Percentiles rank a stretch among this genome's conserved stretches.
These are phyloP conservation scores for Sebastes itinus DNA, from an alignment of 2,797 vertebrate genomes.

Conservation along the genomic window DNA sequence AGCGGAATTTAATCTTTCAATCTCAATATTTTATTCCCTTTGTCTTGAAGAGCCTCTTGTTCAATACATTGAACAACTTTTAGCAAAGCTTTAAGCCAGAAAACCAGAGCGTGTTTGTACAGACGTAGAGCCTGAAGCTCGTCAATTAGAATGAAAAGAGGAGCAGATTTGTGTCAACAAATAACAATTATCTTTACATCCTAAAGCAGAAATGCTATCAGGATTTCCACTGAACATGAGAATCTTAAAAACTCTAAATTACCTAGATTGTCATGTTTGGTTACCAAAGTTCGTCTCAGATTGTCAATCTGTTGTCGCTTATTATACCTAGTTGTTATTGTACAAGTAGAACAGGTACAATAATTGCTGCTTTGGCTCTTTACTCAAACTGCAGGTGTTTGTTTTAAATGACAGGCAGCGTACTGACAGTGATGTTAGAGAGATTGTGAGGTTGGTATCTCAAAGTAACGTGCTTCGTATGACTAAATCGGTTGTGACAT, in stretches of 20 bases:
- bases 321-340: not conserved
- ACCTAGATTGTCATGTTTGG: not conserved
- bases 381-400: not conserved
- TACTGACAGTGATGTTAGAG: not conserved
- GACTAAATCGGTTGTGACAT: not conserved
- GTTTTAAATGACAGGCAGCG: not conserved
- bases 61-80: not conserved
- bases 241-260: not conserved
- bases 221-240: not conserved
- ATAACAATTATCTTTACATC: constrained; percentile 3
- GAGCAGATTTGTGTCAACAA: not conserved
- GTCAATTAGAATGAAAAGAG: constrained; percentile 3
- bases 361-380: not conserved
- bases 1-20: not conserved
- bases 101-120: not conserved
- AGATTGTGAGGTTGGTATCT: not conserved
- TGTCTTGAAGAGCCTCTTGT: not conserved
- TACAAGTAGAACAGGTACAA: not conserved
- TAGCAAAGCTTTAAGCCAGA: not conserved
- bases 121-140: not conserved
- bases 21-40: constrained; percentile 1
- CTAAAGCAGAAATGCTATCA: not conserved
- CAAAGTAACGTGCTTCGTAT: not conserved
- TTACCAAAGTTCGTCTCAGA: not conserved
- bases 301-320: not conserved